Base-by-base conservation (phyloP, 2,888 invertebrate genomes). In the Odontomyia ornata region DNA sequence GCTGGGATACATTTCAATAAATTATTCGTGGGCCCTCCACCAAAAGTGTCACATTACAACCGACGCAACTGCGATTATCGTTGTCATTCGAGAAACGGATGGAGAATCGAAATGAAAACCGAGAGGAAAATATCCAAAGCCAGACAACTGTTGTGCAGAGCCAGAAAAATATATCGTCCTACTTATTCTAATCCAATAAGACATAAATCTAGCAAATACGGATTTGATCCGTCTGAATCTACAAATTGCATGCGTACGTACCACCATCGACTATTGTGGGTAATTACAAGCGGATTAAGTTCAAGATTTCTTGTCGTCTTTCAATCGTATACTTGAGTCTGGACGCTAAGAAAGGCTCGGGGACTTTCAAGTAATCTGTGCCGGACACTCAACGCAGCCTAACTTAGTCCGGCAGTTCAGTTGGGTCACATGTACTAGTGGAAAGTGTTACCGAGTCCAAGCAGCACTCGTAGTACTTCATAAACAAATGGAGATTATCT, bases 201-300 rank as follows among this genome's bases (percentile, higher is more conserved):
- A n/a, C 25, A 60, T 21, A 43, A 36, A 46, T 47, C 69, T 9
- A 47, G 46, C 69, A 13, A 23, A 15, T 25, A 23, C 69, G 69
- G 69, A 69, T 47, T 69, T 46, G 13, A 47, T 25, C 64, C 28
- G n/a, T 30, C 25, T 7, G 5, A 27, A 30, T 25, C 21, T 13
- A 43, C 65, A 65, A 65, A 65, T 65, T 65, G 65, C 65, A 65
- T 36, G 30, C 64, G 36, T 21, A 65, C 65, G 27, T 15, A 27
- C 18, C 11, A 43, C 7, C 36, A 43, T 69, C 46, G 28, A 11
- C 18, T 47, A 30, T 69, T 69, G 69, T 46, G 69, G 69, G 69
- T 30, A 69, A 69, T 69, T 69, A 69, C 69, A 69, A 69, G 69
- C 69, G 69, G 69, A 69, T 69, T 69, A 69, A 69, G 47, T 47